Conservation (phyloP, 2,888 invertebrate species). For the Macrophya alboannulata region DNA sequence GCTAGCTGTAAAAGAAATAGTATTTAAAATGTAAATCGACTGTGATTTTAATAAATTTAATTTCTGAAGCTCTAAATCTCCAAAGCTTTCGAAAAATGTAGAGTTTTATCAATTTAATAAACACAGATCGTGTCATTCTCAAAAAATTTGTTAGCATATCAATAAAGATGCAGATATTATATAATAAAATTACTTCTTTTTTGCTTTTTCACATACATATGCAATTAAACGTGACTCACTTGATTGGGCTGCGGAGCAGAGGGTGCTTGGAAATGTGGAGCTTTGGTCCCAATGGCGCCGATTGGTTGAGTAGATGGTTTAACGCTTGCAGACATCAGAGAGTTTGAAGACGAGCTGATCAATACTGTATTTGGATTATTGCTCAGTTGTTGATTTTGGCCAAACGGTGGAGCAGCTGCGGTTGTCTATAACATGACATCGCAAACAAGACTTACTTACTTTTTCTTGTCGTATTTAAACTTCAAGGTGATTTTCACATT, state of each 20-base stretch:
- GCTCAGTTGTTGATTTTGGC: constrained; percentile 90
- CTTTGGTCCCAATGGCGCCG: constrained; percentile 90
- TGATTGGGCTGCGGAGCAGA: constrained; percentile 82
- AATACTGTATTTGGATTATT: constrained; percentile 94
- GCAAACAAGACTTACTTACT: background rate
- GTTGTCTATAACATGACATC: constrained; percentile 71
- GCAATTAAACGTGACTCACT: constrained; percentile 64
- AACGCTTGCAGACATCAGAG: constrained; percentile 93
- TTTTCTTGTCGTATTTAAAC: background rate
- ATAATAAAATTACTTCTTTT: background rate
- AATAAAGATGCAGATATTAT: background rate
- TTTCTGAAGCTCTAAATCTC: background rate
- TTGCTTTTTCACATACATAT: background rate
- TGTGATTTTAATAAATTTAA: background rate
- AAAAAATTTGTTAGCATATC: background rate
- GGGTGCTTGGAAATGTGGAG: constrained; percentile 82
- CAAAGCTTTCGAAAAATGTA: background rate
- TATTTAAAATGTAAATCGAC: background rate
- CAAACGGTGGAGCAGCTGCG: constrained; percentile 85
- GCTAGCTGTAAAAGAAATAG: constrained; percentile 78
- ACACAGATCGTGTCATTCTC: background rate
- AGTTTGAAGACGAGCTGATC: constrained; percentile 93
- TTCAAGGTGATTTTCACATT: background rate
- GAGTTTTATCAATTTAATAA: background rate
- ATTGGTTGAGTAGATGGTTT: constrained; percentile 92